Base-by-base conservation (phyloP, 2,113 vertebrate genomes). In the Stigmatopora argus region DNA sequence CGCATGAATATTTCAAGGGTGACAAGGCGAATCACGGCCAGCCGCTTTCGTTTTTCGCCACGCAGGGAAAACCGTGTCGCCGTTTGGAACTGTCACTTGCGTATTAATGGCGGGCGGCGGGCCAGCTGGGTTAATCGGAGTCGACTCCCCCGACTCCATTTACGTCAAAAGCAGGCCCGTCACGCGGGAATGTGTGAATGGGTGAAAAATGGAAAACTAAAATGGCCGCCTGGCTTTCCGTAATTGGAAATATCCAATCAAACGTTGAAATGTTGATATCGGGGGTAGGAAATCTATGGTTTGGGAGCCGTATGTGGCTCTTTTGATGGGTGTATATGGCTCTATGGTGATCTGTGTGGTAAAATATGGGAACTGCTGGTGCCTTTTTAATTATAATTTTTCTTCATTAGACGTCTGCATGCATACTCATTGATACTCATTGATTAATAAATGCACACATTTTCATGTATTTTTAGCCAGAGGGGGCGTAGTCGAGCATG, bases 1-100 rank as follows among this genome's bases (percentile, higher is more conserved):
- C 44, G 15, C 77, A 90, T 92, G 62, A 92, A 92, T 92, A 87
- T 90, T 91, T 90, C 65, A 91, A 46, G 10, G 53, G 65, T 71
- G 90, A 89, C 90, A 91, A 84, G 77, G 78, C 80, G 83, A 91
- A 90, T 91, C 83, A 89, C 38, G 63, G 74, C 69, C 18, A 47
- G 74, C 56, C 44, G 77, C 69, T 75, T 85, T 84, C 82, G 87
- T 89, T 89, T 31, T 84, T 74, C 77, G 72, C 73, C 80, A 81
- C 73, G 75, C 79, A 64, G 75, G 68, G 63, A 48, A 65, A 76
- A 76, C 71, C 82, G 73, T 82, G 88, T 88, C 88, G 87, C 65
- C 81, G 81, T 86, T 81, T 89, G 79, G 77, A 75, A 83, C 75
- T 78, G 87, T 87, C 88, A 86, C 73, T 77, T 53, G 69, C 46